Evolutionary conservation across 2,888 invertebrate genomes (phyloP), one percentile per base, ranked within the genome.

Genomic region (Atethmia centrago): DNA sequence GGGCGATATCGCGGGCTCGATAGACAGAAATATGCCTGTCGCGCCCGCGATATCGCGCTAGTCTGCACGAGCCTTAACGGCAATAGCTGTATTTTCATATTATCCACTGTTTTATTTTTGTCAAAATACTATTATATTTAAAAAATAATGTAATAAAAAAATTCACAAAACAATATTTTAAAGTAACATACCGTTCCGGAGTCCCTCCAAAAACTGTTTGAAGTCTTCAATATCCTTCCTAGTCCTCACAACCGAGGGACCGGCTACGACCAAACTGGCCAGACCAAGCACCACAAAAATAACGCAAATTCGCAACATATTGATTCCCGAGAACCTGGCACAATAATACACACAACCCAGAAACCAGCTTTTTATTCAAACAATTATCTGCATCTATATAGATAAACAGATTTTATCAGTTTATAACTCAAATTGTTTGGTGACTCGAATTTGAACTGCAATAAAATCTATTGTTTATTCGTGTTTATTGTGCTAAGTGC

Each of bases 221-320:
- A 95, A 96, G 0, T 90, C 90, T 80, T 95, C 89, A 16, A 95
- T 93, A 77, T 95, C 92, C 51, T 93, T 91, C 79, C 92, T 89
- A 9, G 85, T 90, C 82, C 93, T 91, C 36, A 89, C 88, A 3
- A 94, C 74, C 0, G 93, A 88, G 0, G 95, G 95, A 2, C 89
- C 87, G 53, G 93, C 91, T 21, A 85, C 70, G 40, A 87, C 91
- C 80, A 91, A 65, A 16, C 90, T 92, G 3, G 93, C n/a, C 9
- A 92, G 70, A 55, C 91, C 88, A 51, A 92, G 68, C 14, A 89
- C 28, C 12, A 81, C 83, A 0, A 87, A 19, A 42, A 42, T 14
- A 14, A 31, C 3, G 25, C 64, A 25, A 63, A n/a, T 51, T 63
- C 91, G 90, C 79, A 92, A 88, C 94, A 94, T 95, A 28, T 76